Base-by-base conservation (phyloP, 2,797 vertebrate species). In the Bucorvus abyssinicus region DNA sequence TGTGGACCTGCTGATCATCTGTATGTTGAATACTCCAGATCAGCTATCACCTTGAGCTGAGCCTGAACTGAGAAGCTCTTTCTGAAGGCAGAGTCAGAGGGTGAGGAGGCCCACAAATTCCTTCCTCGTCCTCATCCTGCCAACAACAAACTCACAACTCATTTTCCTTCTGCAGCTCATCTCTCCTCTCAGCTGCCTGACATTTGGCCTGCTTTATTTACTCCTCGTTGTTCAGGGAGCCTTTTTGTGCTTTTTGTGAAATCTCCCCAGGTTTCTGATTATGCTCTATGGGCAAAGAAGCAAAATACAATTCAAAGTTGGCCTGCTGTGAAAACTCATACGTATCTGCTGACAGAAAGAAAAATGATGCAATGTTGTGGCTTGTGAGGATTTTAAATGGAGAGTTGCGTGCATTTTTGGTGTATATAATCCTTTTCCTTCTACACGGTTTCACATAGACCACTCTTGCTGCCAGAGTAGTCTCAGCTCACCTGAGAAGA, bases 241-340 rank as follows among this genome's bases (percentile, higher is more conserved):
- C 56, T 40, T 94, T 94, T 71, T 63, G 30, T 82, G 69, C 68
- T 92, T 90, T 92, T 90, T 52, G 56, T 61, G 60, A 21, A 8
- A 65, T 81, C 70, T 84, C 69, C 52, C 77, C 63, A 67, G 81
- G 86, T 92, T 95, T 90, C 93, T 94, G 77, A 93, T 93, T 84
- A 83, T 84, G 64, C n/a, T 84, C 40, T 21, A 40, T 20, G 47
- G 70, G 63, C 80, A 76, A 76, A 92, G 81, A 82, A 90, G 77
- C 20, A 91, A 95, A 90, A 88, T 29, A 90, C 80, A 92, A 87
- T 90, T 94, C 63, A 65, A 84, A 93, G 86, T 45, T 47, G n/a
- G 45, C 69, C 73, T 93, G 90, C 65, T 94, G 75, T 83, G 89
- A 96, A 94, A 93, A 90, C 53, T 93, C 90, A 53, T 56, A 91